Percentiles rank a stretch among this genome's conserved stretches.
These are phyloP conservation scores for Coelinius sp. DNA, from an alignment of 2,888 invertebrate species.

Conservation along the genomic window DNA sequence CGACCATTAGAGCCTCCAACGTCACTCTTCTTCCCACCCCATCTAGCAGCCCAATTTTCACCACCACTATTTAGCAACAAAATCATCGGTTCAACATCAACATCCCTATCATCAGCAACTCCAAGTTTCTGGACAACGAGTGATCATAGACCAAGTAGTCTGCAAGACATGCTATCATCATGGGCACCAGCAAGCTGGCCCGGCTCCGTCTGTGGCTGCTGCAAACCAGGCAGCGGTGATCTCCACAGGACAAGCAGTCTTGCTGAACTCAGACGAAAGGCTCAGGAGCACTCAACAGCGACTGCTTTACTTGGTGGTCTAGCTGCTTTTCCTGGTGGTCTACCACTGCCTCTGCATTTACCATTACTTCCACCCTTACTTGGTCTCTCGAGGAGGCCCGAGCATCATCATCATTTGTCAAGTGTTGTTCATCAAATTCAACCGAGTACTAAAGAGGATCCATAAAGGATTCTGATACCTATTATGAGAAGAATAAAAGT, in stretches of 20 bases:
- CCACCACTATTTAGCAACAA: conserved; percentile 81
- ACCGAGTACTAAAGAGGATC: conserved; percentile 66
- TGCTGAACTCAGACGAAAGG: conserved; percentile 91
- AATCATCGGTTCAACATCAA: conserved; percentile 70
- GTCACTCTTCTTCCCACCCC: conserved; percentile 88
- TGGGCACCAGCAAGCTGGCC: conserved; percentile 69
- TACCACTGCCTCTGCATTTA: conserved; percentile 70
- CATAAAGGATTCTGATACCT: background rate
- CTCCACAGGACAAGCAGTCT: conserved; percentile 79
- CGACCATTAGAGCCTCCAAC: conserved; percentile 73
- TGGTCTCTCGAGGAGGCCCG: conserved; percentile 70
- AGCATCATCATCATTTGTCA: conserved; percentile 69
- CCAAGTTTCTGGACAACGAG: conserved; percentile 71
- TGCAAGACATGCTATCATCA: conserved; percentile 68
- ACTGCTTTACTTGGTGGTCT: conserved; percentile 65
- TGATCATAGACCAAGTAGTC: conserved; percentile 66
- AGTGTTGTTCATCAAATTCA: conserved; percentile 66
- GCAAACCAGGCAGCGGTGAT: conserved; percentile 66
- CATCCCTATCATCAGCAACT: conserved; percentile 65
- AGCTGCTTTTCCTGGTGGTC: conserved; percentile 64
- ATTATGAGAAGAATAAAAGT: background rate
- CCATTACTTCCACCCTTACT: conserved; percentile 72
- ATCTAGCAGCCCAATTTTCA: conserved; percentile 83
- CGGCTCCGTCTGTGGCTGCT: conserved; percentile 62
- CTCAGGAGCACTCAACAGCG: conserved; percentile 95